phyloP scores from a whole-genome alignment of 1,140 invertebrate genomes.

The Drosophila busckii region DNA sequence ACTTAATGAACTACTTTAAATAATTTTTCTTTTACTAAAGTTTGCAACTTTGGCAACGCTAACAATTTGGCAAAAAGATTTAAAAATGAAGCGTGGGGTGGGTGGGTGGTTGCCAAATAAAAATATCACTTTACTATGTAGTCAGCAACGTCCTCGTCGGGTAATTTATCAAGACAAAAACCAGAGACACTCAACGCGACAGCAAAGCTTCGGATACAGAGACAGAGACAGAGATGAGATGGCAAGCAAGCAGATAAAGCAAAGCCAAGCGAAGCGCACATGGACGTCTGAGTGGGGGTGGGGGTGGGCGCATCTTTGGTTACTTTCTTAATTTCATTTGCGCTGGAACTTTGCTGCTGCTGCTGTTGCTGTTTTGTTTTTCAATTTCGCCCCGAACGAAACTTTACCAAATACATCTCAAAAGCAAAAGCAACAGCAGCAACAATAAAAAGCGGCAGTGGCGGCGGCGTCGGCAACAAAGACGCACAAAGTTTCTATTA shows the following conservation, averaged over 20 bases:
- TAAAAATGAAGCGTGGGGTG: slow-evolving; percentile 53
- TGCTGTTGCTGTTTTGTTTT: slow-evolving; percentile 70
- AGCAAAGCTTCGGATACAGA: slow-evolving; percentile 18
- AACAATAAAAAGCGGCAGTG: slow-evolving; percentile 27
- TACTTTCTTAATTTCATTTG: slow-evolving; percentile 77
- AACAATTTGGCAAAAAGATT: slow-evolving; percentile 76
- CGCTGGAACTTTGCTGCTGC: slow-evolving; percentile 66
- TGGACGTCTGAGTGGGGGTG: slow-evolving; percentile 6
- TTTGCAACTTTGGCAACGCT: slow-evolving; percentile 73
- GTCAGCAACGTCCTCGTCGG: slow-evolving; percentile 56
- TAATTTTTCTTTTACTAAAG: slow-evolving; percentile 75
- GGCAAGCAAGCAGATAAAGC: slow-evolving; percentile 38
- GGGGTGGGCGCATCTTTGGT: slow-evolving; percentile 52
- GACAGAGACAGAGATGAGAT: slow-evolving; percentile 20
- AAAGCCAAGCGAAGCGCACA: slow-evolving; percentile 19
- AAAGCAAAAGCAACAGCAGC: slow-evolving; percentile 42
- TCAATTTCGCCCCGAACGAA: slow-evolving; percentile 65
- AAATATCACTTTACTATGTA: slow-evolving; percentile 75
- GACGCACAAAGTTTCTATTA: slow-evolving; percentile 74
- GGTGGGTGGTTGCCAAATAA: slow-evolving; percentile 41
- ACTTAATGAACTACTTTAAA: slow-evolving; percentile 76
- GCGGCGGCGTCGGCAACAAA: slow-evolving; percentile 22
- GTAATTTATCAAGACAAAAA: slow-evolving; percentile 77
- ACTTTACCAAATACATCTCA: slow-evolving; percentile 73
- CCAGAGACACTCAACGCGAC: slow-evolving; percentile 11